Conservation (phyloP, 2,797 vertebrate genomes). For the Mormyrus proboscirostris region DNA sequence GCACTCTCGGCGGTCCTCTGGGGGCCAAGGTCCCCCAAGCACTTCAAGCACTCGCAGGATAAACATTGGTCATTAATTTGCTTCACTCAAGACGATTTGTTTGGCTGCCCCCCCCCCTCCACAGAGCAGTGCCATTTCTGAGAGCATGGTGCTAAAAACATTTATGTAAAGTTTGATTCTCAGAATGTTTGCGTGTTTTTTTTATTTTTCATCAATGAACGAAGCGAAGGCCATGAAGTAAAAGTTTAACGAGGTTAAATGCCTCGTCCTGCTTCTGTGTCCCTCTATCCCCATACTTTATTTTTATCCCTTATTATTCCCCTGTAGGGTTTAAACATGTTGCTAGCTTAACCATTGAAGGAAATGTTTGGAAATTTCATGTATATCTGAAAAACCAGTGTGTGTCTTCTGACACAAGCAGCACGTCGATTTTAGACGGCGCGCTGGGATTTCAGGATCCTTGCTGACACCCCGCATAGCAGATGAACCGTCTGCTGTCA, state of each 20-base stretch:
- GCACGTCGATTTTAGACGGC: background rate
- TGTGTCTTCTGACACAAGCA: background rate
- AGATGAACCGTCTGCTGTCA: slow-evolving; percentile 52
- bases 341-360: background rate
- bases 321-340: background rate
- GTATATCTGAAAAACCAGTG: background rate
- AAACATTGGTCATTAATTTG: background rate
- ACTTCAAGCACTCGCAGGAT: background rate
- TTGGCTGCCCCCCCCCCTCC: background rate
- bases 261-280: background rate
- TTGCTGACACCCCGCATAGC: slow-evolving; percentile 45
- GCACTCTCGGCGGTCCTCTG: background rate
- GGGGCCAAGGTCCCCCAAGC: background rate
- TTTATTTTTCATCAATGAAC: background rate
- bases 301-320: background rate
- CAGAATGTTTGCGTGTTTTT: background rate
- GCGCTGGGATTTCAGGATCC: slow-evolving; percentile 6
- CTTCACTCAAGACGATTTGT: background rate
- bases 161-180: background rate
- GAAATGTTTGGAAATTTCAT: background rate
- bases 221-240: background rate
- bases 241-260: background rate
- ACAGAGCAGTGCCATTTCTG: background rate
- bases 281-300: background rate
- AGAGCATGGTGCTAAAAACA: background rate